phyloP scores from a whole-genome alignment of 2,888 invertebrate genomes.

The Rugalucina vietnamica region DNA sequence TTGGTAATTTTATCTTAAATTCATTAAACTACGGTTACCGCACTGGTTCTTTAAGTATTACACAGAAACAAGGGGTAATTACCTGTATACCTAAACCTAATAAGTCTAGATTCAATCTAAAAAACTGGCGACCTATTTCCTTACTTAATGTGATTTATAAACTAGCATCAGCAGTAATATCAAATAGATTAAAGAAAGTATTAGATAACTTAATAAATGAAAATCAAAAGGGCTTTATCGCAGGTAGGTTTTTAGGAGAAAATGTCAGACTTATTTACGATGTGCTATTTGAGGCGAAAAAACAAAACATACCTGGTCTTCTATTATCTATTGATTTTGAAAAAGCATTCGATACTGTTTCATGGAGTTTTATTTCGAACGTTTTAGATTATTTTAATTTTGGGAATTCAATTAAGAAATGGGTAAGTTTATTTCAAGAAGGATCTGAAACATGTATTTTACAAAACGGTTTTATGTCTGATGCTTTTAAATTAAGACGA shows the following conservation, averaged over 20 bases:
- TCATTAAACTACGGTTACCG: neutral
- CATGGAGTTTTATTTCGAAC: neutral
- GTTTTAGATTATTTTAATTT: neutral
- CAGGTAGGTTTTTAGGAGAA: neutral
- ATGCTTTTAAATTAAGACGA: neutral
- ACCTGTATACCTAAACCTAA: neutral
- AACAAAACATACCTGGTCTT: neutral
- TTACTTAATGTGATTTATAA: neutral
- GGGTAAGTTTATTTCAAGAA: neutral
- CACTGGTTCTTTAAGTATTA: neutral
- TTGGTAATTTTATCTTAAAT: neutral
- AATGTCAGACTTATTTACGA: neutral
- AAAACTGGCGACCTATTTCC: neutral
- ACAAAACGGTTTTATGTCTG: neutral
- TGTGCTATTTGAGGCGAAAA: neutral
- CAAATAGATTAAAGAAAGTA: neutral
- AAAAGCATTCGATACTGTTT: neutral
- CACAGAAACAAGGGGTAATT: neutral
- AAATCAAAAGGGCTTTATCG: neutral
- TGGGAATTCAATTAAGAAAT: neutral
- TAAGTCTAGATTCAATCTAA: neutral
- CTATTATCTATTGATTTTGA: neutral
- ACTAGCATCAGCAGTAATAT: neutral
- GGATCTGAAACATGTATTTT: neutral
- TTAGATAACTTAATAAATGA: neutral